Evolutionary conservation across 2,888 invertebrate species (phyloP).

Genomic region (Zootermopsis nevadensis): DNA sequence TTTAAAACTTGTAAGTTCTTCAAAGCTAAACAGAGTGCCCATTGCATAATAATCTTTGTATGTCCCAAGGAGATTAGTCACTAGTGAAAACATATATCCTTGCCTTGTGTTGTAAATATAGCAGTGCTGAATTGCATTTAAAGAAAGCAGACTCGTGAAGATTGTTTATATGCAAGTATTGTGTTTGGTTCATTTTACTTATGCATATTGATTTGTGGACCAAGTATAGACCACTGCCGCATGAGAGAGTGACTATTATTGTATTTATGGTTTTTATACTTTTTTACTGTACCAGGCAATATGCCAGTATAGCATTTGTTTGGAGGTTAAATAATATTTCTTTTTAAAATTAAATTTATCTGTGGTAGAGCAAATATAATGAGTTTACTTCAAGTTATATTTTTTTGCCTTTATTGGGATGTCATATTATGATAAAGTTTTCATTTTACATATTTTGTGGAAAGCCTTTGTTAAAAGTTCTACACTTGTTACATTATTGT

Average conservation of each 20-base stretch:
- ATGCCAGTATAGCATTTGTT: too few relatives aligned
- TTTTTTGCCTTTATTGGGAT: neutral
- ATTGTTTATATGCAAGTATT: neutral
- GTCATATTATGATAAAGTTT: too few relatives aligned
- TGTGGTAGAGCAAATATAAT: neutral
- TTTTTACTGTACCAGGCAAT: too few relatives aligned
- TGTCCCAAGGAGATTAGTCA: neutral
- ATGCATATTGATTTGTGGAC: neutral
- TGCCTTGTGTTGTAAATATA: neutral
- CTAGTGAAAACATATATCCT: neutral
- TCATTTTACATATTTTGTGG: too few relatives aligned
- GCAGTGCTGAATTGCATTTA: neutral
- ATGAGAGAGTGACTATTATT: neutral
- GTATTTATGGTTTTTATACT: slow-evolving; percentile 6
- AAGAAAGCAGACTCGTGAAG: neutral
- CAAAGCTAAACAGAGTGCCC: too few relatives aligned
- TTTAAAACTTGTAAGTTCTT: too few relatives aligned
- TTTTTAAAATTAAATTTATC: neutral
- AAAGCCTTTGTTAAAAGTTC: too few relatives aligned
- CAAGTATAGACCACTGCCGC: neutral
- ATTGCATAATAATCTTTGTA: neutral
- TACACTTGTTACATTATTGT: too few relatives aligned
- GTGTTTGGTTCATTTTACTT: neutral
- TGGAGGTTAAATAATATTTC: neutral
- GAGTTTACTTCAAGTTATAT: neutral